Evolutionary conservation across 2,888 invertebrate species (phyloP).

Genomic region (Aphidius colemani): DNA sequence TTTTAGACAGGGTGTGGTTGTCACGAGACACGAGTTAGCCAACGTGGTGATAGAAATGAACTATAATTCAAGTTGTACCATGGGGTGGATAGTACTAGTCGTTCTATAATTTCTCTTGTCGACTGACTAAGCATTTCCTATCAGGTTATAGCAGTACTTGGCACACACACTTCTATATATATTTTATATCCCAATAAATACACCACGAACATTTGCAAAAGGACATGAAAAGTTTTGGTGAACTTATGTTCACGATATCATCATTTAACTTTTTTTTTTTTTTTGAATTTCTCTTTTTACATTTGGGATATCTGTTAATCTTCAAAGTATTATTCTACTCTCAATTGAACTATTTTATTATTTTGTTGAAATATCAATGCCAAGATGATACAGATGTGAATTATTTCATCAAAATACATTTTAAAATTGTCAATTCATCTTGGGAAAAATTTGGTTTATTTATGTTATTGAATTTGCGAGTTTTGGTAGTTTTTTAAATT

Average conservation of each 20-base stretch:
- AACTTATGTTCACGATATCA: no score
- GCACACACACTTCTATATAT: conserved; percentile 12
- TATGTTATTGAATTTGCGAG: no score
- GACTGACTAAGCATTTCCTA: conserved; percentile 50
- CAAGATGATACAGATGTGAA: no score
- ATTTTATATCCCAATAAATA: not conserved
- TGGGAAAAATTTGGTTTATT: no score
- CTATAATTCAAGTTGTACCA: conserved; percentile 22
- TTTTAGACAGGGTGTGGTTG: conserved; percentile 7
- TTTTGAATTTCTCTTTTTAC: conserved; percentile 1
- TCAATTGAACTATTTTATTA: conserved; percentile 1
- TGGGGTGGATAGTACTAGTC: conserved; percentile 23
- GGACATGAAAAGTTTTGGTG: no score
- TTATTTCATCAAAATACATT: no score
- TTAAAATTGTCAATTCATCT: no score
- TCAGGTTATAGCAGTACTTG: conserved; percentile 25
- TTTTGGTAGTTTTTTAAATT: not conserved
- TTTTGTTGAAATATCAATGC: no score
- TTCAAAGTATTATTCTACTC: conserved; percentile 22
- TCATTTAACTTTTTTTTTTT: not conserved
- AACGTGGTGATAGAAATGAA: conserved; percentile 28
- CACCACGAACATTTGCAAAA: no score
- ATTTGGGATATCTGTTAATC: conserved; percentile 17
- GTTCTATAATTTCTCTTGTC: conserved; percentile 44
- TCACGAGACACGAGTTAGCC: conserved; percentile 20